Conservation (phyloP, 2,888 invertebrate species). For the Scrobipalpa costella region DNA sequence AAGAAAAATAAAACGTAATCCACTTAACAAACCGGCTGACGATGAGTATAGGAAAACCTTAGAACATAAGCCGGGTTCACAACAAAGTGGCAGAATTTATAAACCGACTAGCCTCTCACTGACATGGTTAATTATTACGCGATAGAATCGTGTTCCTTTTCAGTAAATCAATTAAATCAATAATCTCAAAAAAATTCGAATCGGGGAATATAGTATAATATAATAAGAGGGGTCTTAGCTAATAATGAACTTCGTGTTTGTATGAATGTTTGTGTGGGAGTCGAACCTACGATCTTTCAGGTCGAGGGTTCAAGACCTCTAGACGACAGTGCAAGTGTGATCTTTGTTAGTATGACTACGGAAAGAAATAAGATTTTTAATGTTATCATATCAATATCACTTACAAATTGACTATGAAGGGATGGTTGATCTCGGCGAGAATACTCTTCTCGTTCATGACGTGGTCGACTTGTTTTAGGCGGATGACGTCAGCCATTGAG, state of each 20-base stretch:
- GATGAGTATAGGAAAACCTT: no score
- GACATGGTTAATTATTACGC: no score
- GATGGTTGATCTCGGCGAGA: slow-evolving; percentile 94
- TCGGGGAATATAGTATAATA: no score
- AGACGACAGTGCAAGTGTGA: background rate
- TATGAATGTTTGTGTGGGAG: no score
- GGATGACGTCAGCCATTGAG: slow-evolving; percentile 95
- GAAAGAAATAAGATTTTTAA: slow-evolving; percentile 12
- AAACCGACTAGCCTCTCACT: no score
- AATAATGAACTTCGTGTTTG: no score
- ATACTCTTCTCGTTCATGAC: slow-evolving; percentile 98
- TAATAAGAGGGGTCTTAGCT: no score
- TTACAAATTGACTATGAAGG: slow-evolving; percentile 93
- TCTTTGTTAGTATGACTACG: background rate
- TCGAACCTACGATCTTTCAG: background rate
- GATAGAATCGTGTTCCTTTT: no score
- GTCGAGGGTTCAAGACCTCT: background rate
- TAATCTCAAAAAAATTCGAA: no score
- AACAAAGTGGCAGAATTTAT: no score
- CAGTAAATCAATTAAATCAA: no score
- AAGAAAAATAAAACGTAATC: background rate
- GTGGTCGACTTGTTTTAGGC: slow-evolving; percentile 97
- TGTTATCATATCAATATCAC: slow-evolving; percentile 40
- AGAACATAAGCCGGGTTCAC: no score
- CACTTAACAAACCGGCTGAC: background rate